Evolutionary conservation across 1,140 invertebrate species (phyloP).

Genomic region (Goniozus legneri): DNA sequence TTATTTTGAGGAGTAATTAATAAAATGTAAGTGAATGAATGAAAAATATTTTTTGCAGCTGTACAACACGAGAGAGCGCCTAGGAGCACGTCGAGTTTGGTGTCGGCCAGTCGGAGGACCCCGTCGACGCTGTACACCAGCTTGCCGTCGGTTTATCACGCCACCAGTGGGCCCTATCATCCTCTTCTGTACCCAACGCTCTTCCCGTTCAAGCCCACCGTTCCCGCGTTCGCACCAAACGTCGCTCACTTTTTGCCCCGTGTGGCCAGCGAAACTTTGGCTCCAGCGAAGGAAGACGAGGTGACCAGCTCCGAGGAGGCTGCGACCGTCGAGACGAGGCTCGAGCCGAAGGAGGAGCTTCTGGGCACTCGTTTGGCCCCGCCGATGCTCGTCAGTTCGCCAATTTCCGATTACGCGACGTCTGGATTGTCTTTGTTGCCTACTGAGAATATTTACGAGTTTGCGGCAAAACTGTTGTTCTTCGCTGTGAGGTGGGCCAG

Average conservation of each 20-base stretch:
- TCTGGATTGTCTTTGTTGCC: constrained; percentile 47
- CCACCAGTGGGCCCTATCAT: constrained; percentile 39
- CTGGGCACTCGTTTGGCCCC: constrained; percentile 23
- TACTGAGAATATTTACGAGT: constrained; percentile 67
- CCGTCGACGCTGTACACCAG: constrained; percentile 41
- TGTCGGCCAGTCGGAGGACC: constrained; percentile 45
- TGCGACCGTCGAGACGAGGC: constrained; percentile 23
- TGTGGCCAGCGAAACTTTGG: constrained; percentile 33
- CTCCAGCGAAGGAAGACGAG: constrained; percentile 62
- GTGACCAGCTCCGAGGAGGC: constrained; percentile 71
- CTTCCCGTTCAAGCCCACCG: constrained; percentile 52
- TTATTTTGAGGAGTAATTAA: not conserved
- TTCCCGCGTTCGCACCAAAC: constrained; percentile 37
- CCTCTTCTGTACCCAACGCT: constrained; percentile 50
- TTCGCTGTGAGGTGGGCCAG: constrained; percentile 74
- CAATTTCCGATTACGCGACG: constrained; percentile 35
- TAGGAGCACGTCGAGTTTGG: constrained; percentile 53
- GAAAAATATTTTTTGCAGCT: constrained; percentile 59
- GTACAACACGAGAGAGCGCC: constrained; percentile 88
- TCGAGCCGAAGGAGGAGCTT: constrained; percentile 30
- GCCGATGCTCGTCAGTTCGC: constrained; percentile 28
- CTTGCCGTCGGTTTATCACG: constrained; percentile 42
- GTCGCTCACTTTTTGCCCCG: constrained; percentile 42
- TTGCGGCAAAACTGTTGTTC: constrained; percentile 74
- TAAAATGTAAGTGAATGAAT: not conserved